Evolutionary conservation across 2,888 invertebrate genomes (phyloP), one percentile per base, ranked within the genome.

Genomic region (Euclidia mi): DNA sequence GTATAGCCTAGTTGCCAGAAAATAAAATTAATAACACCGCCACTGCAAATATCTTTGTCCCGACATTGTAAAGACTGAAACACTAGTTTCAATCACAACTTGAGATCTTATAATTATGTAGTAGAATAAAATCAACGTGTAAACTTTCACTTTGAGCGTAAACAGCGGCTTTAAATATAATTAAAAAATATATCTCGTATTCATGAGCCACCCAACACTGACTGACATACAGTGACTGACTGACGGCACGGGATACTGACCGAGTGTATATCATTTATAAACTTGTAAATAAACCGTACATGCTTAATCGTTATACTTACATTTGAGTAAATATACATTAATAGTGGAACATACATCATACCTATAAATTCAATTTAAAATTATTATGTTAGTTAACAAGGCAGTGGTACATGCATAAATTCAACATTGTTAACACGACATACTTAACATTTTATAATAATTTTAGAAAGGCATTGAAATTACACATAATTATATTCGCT

Each of bases 371-470:
- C 78, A 84, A 85, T 76, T 74, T 74, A 70, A 73, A 73, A 67
- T 73, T 74, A 74, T 73, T 85, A 87, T 82, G 81, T 82, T 83
- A 82, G 71, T 82, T 82, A 89, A 87, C 85, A 89, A 90, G 91
- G 91, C 90, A 91, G 90, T 90, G 89, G 84, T 89, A 82, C 79
- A 86, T 84, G 84, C 84, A 84, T 82, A 82, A 80, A 79, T 82
- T 82, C 77, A 83, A 86, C 82, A 78, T 75, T 73, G 62, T 81
- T 78, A 79, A 76, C 68, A 79, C 76, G 76, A 82, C 61, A 69
- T 75, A 76, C 70, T 76, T 79, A 81, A 73, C 72, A 75, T 57
- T 79, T 75, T 78, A 76, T 71, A 75, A 75, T 78, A 68, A 72
- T 72, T 81, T 74, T 78, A 68, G 71, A 79, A 74, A 74, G 73